Evolutionary conservation across 2,888 invertebrate genomes (phyloP), one percentile per base, ranked within the genome.

Genomic region (Listrodromus nycthemerus): DNA sequence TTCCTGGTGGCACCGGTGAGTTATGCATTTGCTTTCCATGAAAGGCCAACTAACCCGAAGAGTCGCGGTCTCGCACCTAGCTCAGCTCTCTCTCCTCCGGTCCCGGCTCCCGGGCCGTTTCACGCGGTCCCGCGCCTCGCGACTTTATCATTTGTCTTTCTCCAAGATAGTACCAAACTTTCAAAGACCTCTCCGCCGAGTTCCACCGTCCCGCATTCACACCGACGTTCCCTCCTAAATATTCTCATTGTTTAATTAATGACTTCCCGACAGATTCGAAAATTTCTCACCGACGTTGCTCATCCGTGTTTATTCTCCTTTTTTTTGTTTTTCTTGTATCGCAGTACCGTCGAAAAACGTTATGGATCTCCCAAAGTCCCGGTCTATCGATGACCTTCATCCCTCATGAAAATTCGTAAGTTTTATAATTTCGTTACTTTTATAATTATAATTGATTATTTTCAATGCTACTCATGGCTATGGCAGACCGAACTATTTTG

Each of bases 141-240:
- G 61, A 24, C 80, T 80, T 85, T 89, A 89, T 91, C 91, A 91
- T 91, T 91, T 91, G 91, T 91, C 91, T 91, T 91, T 89, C 89
- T 90, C 90, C 87, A 85, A 90, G 91, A 91, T 91, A 91, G 90
- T 90, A 88, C 84, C 89, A 90, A 91, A 91, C 88, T 91, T 91
- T 90, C 91, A 89, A 91, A 91, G 91, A 90, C 89, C 89, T 86
- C 84, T 81, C 88, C 86, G 89, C 61, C 61, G 61, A 91, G 90
- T 91, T 90, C 89, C 88, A 87, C 87, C 89, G 88, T 27, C 88
- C 77, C 84, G 80, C 67, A 85, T 84, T 85, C 80, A 80, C 82
- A 73, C 84, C 80, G 71, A 84, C 82, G 82, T 83, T 80, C 48
- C 30, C 87, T 86, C 86, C 87, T 91, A 91, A 90, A 91, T 91